Conservation (phyloP, 2,113 vertebrate species). For the Apeltes quadracus region DNA sequence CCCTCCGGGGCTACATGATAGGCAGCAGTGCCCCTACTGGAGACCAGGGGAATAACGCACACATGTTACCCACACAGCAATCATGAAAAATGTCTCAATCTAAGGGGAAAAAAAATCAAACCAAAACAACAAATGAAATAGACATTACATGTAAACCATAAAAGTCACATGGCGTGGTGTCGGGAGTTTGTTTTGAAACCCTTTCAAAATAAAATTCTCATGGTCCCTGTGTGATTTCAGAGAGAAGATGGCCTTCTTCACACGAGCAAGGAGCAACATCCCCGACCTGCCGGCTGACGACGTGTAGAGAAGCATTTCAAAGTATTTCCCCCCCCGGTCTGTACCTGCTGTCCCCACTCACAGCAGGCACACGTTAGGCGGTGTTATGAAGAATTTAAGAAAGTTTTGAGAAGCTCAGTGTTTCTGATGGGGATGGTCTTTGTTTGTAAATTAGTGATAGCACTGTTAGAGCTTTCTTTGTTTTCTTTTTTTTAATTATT, state of each 20-base stretch:
- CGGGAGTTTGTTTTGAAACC: neutral
- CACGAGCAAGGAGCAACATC: conserved; percentile 89
- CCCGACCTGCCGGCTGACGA: conserved; percentile 90
- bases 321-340: conserved; percentile 31
- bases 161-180: neutral
- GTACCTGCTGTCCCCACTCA: conserved; percentile 28
- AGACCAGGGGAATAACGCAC: neutral
- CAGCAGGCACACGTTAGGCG: conserved; percentile 63
- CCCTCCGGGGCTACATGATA: neutral
- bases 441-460: conserved; percentile 55
- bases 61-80: neutral
- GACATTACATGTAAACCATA: neutral
- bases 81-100: neutral
- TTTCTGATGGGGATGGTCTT: conserved; percentile 72
- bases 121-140: neutral
- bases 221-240: conserved; percentile 70
- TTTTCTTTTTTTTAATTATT: conserved; percentile 1
- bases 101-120: neutral
- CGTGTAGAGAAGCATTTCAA: conserved; percentile 83
- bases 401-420: conserved; percentile 60
- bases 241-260: conserved; percentile 99
- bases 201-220: neutral
- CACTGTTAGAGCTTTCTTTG: conserved; percentile 56
- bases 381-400: conserved; percentile 77
- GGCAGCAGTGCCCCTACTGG: neutral